Conservation (phyloP, 2,888 invertebrate genomes). For the Drosophila demipolita region DNA sequence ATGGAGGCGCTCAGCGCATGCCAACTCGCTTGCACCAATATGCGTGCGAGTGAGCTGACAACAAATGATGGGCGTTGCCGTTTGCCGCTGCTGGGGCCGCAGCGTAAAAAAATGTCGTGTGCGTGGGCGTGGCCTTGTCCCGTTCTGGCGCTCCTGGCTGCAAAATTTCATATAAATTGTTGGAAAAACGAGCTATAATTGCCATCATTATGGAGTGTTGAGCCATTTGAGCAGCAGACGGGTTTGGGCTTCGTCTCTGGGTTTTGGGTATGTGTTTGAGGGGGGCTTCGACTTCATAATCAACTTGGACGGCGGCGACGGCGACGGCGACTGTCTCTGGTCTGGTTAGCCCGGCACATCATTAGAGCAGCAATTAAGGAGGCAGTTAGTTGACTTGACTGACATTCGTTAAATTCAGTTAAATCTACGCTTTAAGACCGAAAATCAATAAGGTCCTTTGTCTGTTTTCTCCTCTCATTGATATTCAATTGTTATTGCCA, state of each 20-base stretch:
- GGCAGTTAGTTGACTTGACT: conserved; percentile 60
- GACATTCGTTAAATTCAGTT: conserved; percentile 28
- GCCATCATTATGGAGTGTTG: conserved; percentile 84
- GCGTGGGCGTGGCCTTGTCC: conserved; percentile 47
- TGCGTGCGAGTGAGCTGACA: conserved; percentile 39
- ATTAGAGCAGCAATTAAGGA: conserved; percentile 75
- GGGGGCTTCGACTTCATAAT: conserved; percentile 61
- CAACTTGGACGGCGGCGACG: conserved; percentile 45
- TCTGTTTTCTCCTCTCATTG: conserved; percentile 32
- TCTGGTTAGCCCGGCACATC: conserved; percentile 64
- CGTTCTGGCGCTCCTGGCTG: conserved; percentile 36
- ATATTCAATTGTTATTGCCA: conserved; percentile 63
- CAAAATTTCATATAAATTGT: conserved; percentile 82
- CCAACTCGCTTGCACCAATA: conserved; percentile 39
- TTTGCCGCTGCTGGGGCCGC: conserved; percentile 28
- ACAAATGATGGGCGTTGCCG: conserved; percentile 62
- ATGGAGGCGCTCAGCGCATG: conserved; percentile 73
- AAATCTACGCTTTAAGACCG: conserved; percentile 45
- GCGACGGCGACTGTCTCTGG: conserved; percentile 27
- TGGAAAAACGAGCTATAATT: conserved; percentile 84
- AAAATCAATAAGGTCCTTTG: conserved; percentile 57
- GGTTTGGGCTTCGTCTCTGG: conserved; percentile 11
- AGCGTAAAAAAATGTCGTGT: conserved; percentile 38
- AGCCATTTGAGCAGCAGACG: conserved; percentile 65
- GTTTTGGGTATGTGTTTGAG: background rate